Evolutionary conservation across 1,140 invertebrate species (phyloP), one percentile per base, ranked within the genome.

Genomic region (Aporrectodea caliginosa): DNA sequence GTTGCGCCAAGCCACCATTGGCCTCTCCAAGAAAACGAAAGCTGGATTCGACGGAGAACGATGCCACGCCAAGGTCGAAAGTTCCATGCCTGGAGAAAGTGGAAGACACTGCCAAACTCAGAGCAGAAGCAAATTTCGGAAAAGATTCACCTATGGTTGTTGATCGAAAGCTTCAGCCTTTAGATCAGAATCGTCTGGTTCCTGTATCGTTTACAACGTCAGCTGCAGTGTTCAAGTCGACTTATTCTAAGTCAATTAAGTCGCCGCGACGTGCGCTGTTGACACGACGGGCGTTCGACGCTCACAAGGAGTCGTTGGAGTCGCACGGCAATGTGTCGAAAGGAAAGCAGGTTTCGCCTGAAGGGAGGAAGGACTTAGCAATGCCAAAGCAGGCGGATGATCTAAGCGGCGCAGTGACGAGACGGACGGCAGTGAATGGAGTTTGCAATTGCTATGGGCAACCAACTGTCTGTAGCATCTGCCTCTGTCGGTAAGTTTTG

Each of bases 381-480:
- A n/a, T n/a, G n/a, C n/a, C n/a, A n/a, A n/a, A n/a, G n/a, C n/a
- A n/a, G n/a, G n/a, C n/a, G n/a, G n/a, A n/a, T n/a, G n/a, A n/a
- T n/a, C n/a, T n/a, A n/a, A n/a, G n/a, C n/a, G n/a, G n/a, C n/a
- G n/a, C n/a, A n/a, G n/a, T n/a, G n/a, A n/a, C n/a, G n/a, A n/a
- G n/a, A n/a, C n/a, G n/a, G n/a, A n/a, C n/a, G n/a, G n/a, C n/a
- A n/a, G n/a, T n/a, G n/a, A n/a, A n/a, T n/a, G n/a, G n/a, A n/a
- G n/a, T n/a, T 22, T 87, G 86, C 82, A 79, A 84, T 2, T 87
- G 86, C 77, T 86, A 80, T 82, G 85, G 85, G 14, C 82, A 83
- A 35, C 83, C 86, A 12, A 81, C 73, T 35, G 80, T 87, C 1
- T 87, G 86, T 80, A 82, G 81, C 2, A 75, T 85, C 2, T 87